Evolutionary conservation across 2,797 vertebrate genomes (phyloP).

Genomic region (Propithecus deckenii): DNA sequence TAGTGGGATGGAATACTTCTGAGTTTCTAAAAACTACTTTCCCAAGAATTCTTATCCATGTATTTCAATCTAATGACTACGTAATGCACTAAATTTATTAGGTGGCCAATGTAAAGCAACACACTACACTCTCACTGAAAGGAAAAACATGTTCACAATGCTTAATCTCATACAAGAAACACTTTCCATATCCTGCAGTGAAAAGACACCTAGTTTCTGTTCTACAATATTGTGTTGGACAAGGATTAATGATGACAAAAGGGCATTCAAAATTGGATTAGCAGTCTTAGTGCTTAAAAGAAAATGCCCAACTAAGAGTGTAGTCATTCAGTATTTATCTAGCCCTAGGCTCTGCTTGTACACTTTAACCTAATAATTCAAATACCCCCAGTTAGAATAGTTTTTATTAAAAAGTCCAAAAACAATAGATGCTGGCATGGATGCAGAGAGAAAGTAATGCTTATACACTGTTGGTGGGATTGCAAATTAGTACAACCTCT

Average conservation of each 20-base stretch:
- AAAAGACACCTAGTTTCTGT: constrained; percentile 35
- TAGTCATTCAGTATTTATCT: neutral
- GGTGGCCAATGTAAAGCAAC: neutral
- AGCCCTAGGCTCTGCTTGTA: neutral
- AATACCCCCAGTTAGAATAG: neutral
- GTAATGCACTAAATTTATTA: neutral
- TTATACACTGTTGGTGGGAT: no score
- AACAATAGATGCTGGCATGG: no score
- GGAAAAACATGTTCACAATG: neutral
- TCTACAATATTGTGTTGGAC: neutral
- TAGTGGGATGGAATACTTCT: neutral
- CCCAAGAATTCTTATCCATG: neutral
- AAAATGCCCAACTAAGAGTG: neutral
- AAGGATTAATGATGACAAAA: neutral
- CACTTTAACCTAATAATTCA: neutral
- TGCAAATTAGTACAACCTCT: no score
- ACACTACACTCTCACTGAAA: neutral
- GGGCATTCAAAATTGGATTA: neutral
- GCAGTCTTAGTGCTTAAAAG: neutral
- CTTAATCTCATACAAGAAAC: neutral
- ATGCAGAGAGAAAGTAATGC: no score
- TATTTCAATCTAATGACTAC: neutral
- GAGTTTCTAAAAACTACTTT: constrained; percentile 12
- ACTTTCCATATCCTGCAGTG: neutral
- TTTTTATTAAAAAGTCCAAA: no score